Conservation (phyloP, 1,140 invertebrate genomes). For the Babylonia areolata region DNA sequence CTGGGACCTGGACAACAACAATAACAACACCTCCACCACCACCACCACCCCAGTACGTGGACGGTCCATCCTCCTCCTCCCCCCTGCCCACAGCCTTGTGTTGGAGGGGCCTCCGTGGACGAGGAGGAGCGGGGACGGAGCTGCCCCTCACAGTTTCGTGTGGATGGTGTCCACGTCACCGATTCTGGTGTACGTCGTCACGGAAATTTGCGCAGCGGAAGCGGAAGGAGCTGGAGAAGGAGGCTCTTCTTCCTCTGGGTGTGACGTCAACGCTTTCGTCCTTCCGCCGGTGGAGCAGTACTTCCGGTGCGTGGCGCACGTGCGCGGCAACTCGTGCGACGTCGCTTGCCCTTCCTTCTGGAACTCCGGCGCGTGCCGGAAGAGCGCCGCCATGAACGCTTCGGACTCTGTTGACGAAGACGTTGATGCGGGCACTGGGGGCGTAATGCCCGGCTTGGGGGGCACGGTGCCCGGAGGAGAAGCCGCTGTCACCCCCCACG, state of each 20-base stretch:
- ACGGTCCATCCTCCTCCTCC: not conserved
- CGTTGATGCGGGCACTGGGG: not conserved
- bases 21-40: too few relatives aligned
- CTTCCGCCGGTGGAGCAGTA: constrained; percentile 48
- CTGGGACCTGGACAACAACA: too few relatives aligned
- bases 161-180: constrained; percentile 27
- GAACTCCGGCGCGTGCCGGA: not conserved
- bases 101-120: not conserved
- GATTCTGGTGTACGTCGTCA: constrained; percentile 28
- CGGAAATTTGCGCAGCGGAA: not conserved
- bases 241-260: not conserved
- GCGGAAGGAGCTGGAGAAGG: not conserved
- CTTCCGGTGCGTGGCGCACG: constrained; percentile 37
- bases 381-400: not conserved
- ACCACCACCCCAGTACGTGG: not conserved
- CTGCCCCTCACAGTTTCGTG: not conserved
- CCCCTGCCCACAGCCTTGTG: not conserved
- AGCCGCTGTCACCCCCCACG: not conserved
- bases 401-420: not conserved
- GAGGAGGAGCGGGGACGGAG: too few relatives aligned
- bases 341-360: constrained; percentile 38
- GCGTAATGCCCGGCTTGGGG: not conserved
- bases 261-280: constrained; percentile 45
- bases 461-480: too few relatives aligned
- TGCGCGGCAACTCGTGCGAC: constrained; percentile 18